These are phyloP conservation scores for Beris morrisii DNA, from an alignment of 2,888 invertebrate species.

Conservation along the genomic window DNA sequence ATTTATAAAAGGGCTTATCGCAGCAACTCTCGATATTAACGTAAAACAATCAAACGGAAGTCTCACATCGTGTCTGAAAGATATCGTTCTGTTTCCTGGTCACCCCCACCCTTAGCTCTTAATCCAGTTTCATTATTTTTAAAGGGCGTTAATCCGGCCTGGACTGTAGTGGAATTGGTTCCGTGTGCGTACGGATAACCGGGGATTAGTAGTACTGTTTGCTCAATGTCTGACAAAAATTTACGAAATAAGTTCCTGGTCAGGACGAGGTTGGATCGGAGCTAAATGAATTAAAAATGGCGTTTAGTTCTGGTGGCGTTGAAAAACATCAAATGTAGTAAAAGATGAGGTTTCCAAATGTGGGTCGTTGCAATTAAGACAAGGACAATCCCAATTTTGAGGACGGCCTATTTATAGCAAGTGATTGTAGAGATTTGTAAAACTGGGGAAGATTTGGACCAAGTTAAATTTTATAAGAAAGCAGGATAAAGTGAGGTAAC, in stretches of 20 bases:
- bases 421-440: no score
- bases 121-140: conserved; percentile 38
- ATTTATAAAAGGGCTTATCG: conserved; percentile 37
- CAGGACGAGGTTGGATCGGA: not conserved
- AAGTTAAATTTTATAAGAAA: no score
- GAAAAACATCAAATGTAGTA: not conserved
- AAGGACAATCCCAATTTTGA: no score
- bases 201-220: conserved; percentile 3
- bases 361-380: no score
- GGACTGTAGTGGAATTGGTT: conserved; percentile 28
- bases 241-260: conserved; percentile 24
- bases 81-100: not conserved
- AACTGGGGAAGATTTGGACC: no score
- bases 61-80: not conserved
- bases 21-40: conserved; percentile 26
- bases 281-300: not conserved
- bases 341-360: no score
- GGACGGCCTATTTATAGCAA: no score
- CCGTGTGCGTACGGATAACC: not conserved
- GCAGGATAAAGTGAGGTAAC: no score
- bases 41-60: conserved; percentile 30
- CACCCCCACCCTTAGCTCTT: conserved; percentile 27
- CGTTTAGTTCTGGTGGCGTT: not conserved
- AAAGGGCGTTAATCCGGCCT: conserved; percentile 36
- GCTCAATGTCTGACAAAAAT: conserved; percentile 19